Evolutionary conservation across 2,113 vertebrate species (phyloP).

Genomic region (Osmerus mordax): DNA sequence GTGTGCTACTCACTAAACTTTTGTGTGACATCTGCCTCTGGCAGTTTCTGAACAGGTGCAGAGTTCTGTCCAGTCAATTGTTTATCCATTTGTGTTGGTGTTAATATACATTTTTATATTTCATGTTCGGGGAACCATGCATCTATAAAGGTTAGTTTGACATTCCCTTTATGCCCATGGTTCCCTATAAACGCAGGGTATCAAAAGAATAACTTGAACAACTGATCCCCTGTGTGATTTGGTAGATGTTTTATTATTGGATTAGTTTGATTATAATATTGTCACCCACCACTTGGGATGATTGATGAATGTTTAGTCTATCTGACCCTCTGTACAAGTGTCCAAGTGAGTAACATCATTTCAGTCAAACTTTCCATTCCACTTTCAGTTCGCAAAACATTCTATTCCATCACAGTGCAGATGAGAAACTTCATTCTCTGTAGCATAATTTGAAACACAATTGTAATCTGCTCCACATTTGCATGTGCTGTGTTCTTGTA

Average conservation of each 20-base stretch:
- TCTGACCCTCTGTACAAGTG: conserved; percentile 6
- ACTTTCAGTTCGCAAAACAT: conserved; percentile 5
- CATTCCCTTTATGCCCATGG: no score
- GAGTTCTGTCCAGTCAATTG: neutral
- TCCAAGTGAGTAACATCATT: neutral
- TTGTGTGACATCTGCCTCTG: conserved; percentile 31
- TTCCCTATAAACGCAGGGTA: no score
- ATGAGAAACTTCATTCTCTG: neutral
- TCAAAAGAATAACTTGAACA: no score
- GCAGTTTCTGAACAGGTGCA: conserved; percentile 50
- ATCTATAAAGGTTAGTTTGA: no score
- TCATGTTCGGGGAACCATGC: no score
- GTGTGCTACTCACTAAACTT: conserved; percentile 55
- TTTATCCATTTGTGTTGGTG: no score
- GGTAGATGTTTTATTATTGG: neutral
- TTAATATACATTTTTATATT: no score
- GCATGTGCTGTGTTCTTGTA: neutral
- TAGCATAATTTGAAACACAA: conserved; percentile 2
- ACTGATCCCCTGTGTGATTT: no score
- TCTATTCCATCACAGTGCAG: conserved; percentile 14
- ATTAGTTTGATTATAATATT: conserved; percentile 6
- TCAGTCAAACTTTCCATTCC: conserved; percentile 10
- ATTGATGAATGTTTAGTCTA: conserved; percentile 5
- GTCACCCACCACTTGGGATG: neutral
- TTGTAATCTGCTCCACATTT: conserved; percentile 14